Evolutionary conservation across 1,140 invertebrate genomes (phyloP), one percentile per base, ranked within the genome.

Genomic region (Papilio helenus): DNA sequence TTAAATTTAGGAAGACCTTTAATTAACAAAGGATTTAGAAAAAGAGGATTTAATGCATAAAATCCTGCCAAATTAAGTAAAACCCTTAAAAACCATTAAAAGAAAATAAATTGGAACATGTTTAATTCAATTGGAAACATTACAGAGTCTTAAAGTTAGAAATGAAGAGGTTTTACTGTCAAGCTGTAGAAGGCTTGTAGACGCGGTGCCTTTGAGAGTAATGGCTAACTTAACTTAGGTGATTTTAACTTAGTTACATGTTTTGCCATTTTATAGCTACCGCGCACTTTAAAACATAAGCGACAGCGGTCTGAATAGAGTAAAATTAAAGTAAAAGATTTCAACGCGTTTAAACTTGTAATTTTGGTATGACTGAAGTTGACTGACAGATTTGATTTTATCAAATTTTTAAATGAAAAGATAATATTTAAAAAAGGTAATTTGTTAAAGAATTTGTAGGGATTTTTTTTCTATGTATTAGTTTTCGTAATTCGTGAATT

Each of bases 101-200:
- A n/a, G n/a, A n/a, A n/a, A 79, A 73, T 79, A 20, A 61, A 49
- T 55, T 81, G 58, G 49, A 46, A 82, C 81, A 82, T 81, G 74
- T 80, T 84, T 80, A 80, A 72, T 58, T 46, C 72, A 72, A 72
- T 44, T 72, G 71, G 20, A 72, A 39, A 44, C 18, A 20, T n/a
- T 23, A 55, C 39, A 72, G 14, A 44, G 34, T 20, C 14, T 74
- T 74, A 26, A 46, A 74, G n/a, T 42, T 23, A 26, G 72, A 49
- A 46, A 74, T 74, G 44, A 74, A 74, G 42, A 74, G 12, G 44
- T 49, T 74, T 74, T 46, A 74, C 44, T 74, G 20, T n/a, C 39
- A 72, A 12, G 9, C 29, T 71, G 68, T 29, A 29, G 34, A 2
- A 10, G 18, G 26, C n/a, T 44, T 46, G n/a, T 20, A 44, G 8